A percentile compares a stretch with the other conserved stretches of the same genome.
Conservation (phyloP, 1,140 invertebrate genomes). For the Heterodera carotae region DNA sequence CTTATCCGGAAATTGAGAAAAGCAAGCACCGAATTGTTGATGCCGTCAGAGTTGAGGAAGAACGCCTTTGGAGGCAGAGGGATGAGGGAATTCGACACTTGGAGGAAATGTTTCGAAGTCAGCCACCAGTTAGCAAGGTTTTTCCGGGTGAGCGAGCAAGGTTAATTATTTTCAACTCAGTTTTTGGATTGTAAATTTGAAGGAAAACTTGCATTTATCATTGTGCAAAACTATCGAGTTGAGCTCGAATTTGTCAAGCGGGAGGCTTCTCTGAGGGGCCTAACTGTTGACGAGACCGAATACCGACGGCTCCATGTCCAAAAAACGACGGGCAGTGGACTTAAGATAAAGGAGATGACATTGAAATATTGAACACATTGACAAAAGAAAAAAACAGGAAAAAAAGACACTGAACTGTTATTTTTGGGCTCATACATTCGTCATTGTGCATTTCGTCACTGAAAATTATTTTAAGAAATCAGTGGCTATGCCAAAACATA, state of each 20-base stretch:
- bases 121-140: neutral
- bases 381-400: too few relatives aligned
- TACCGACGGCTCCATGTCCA: slow-evolving; percentile 77
- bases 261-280: slow-evolving; percentile 92
- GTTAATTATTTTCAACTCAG: neutral
- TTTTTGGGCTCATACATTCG: too few relatives aligned
- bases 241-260: slow-evolving; percentile 93
- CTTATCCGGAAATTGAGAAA: neutral
- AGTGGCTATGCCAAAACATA: too few relatives aligned
- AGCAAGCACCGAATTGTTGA: neutral
- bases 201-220: slow-evolving; percentile 8
- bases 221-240: slow-evolving; percentile 83
- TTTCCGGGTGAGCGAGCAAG: neutral
- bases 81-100: slow-evolving; percentile 3
- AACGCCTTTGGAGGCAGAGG: slow-evolving; percentile 1
- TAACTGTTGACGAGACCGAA: slow-evolving; percentile 80
- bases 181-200: neutral
- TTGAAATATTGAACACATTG: too few relatives aligned
- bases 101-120: neutral
- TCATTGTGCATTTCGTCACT: too few relatives aligned
- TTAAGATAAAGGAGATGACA: neutral
- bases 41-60: neutral
- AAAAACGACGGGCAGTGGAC: neutral
- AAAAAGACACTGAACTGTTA: too few relatives aligned
- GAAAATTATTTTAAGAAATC: too few relatives aligned